Base-by-base conservation (phyloP, 2,113 vertebrate species). In the Ictidomys tridecemlineatus region DNA sequence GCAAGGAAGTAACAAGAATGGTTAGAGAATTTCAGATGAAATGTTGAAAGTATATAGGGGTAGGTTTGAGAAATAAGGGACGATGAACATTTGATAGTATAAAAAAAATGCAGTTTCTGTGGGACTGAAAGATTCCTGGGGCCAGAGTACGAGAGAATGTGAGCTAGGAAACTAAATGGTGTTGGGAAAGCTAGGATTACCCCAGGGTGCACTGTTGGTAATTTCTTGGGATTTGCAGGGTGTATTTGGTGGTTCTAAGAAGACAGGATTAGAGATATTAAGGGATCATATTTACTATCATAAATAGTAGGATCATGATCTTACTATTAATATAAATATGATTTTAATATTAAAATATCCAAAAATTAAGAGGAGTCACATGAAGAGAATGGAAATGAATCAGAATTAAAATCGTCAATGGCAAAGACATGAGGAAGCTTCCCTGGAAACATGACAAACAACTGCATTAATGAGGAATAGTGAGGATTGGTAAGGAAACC, bases 171-270 rank as follows among this genome's bases (percentile, higher is more conserved):
- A 39, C 39, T 39, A 22, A 42, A 20, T 34, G 7, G 4, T 11
- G 34, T 30, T 20, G 9, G 69, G 5, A n/a, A 12, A 4, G 2
- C 70, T 28, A 12, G 18, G 85, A 12, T 12, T 5, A 26, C 20
- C 10, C 32, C 20, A 16, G 4, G 20, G 32, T 45, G 24, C 5
- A 4, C 2, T n/a, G 39, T 3, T 51, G 12, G 26, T 85, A 34
- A 53, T 42, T 72, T 28, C 51, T n/a, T 9, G 18, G 4, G 18
- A 6, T 7, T 7, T 13, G 45, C n/a, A 0, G 0, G 45, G 20
- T 16, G 9, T 20, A 5, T 4, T 9, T 28, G 69, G 0, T 2
- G 4, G 4, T 1, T 48, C 28, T 0, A 30, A n/a, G 67, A 32
- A 45, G 30, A 32, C 4, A 20, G 0, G 0, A 4, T 10, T 8